Evolutionary conservation across 2,888 invertebrate genomes (phyloP).

Genomic region (Agrypnus murinus): DNA sequence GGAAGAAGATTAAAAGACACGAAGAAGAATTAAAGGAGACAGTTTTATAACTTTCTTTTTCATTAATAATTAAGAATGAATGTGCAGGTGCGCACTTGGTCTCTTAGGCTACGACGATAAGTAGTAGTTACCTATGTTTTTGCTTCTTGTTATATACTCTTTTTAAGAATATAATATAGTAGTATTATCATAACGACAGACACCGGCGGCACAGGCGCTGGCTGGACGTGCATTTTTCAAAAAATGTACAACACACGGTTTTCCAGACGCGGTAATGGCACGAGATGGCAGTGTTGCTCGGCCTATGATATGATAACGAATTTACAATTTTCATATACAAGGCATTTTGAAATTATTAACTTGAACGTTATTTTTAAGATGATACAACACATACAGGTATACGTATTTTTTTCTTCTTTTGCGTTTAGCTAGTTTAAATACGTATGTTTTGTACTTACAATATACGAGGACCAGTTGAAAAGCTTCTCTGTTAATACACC

Average conservation of each 20-base stretch:
- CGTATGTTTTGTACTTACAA: conserved; percentile 60
- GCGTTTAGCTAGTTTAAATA: conserved; percentile 59
- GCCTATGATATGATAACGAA: conserved; percentile 70
- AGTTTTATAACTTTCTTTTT: not conserved
- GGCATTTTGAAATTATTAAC: conserved; percentile 64
- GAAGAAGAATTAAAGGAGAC: conserved; percentile 45
- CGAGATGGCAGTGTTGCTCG: conserved; percentile 69
- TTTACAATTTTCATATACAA: conserved; percentile 69
- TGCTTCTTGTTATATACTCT: too few species aligned
- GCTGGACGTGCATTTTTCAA: conserved; percentile 47
- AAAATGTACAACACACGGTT: conserved; percentile 53
- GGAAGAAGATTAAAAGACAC: conserved; percentile 58
- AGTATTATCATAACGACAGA: conserved; percentile 37
- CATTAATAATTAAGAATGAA: conserved; percentile 51
- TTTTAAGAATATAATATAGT: conserved; percentile 30
- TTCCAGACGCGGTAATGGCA: conserved; percentile 64
- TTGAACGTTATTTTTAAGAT: conserved; percentile 54
- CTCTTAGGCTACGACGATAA: conserved; percentile 56
- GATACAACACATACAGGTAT: conserved; percentile 53
- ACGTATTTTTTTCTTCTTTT: conserved; percentile 46
- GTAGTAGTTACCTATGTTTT: conserved; percentile 9
- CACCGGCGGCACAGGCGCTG: conserved; percentile 49
- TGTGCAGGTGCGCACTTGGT: conserved; percentile 64
- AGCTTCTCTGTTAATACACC: not conserved
- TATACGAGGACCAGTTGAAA: conserved; percentile 42